Evolutionary conservation across 2,888 invertebrate genomes (phyloP).

Genomic region (Noctua fimbriata): DNA sequence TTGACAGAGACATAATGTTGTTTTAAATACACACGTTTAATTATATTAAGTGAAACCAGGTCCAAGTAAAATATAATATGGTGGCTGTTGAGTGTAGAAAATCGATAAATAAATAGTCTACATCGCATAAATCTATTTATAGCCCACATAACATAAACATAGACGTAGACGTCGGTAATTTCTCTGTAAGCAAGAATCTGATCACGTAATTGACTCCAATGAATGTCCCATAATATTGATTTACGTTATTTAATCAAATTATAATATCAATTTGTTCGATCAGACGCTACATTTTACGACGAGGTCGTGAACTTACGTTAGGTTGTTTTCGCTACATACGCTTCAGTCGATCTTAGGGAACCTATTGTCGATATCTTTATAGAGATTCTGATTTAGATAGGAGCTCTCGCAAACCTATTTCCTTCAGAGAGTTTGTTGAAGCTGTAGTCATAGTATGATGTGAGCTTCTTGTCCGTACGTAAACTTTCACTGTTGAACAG

Average conservation of each 20-base stretch:
- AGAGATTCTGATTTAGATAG: conserved; percentile 54
- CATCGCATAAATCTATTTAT: neutral
- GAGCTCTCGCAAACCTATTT: conserved; percentile 7
- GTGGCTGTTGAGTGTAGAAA: neutral
- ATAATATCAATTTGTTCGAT: conserved; percentile 1
- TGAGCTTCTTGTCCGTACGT: neutral
- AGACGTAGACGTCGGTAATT: neutral
- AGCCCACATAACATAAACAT: too few relatives aligned
- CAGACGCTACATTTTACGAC: neutral
- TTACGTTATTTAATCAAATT: conserved; percentile 1
- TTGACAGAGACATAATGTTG: neutral
- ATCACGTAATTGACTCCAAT: conserved; percentile 2
- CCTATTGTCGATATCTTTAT: conserved; percentile 36
- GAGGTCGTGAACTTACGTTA: neutral
- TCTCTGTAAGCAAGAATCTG: neutral
- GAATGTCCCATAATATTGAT: neutral
- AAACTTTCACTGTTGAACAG: neutral
- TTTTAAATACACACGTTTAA: neutral
- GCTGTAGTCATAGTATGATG: neutral
- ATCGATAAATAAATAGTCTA: neutral
- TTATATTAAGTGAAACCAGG: neutral
- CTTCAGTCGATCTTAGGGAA: conserved; percentile 5
- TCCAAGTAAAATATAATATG: too few relatives aligned
- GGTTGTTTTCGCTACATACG: conserved; percentile 10
- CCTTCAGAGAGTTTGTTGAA: conserved; percentile 1